These are phyloP conservation scores for Archaeoteleia sp. DNA, from an alignment of 2,888 invertebrate species.

Conservation along the genomic window DNA sequence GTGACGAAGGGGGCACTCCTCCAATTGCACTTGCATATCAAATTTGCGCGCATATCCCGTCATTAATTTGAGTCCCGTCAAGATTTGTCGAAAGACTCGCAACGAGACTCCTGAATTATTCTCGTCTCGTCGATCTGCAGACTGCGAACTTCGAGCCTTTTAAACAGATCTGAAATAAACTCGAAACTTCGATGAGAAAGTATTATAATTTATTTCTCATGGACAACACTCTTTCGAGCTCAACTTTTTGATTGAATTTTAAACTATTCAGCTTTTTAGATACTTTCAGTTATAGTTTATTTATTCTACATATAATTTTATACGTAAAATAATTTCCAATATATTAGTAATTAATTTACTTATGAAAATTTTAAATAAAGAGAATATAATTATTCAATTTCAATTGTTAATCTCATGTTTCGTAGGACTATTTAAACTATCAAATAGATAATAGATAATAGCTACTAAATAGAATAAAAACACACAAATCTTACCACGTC, in stretches of 20 bases:
- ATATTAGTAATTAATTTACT: slow-evolving; percentile 17
- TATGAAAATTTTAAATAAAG: no score
- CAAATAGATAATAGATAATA: no score
- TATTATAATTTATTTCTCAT: slow-evolving; percentile 42
- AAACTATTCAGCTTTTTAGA: slow-evolving; percentile 33
- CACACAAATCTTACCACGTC: no score
- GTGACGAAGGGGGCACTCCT: slow-evolving; percentile 20
- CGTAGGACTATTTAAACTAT: no score
- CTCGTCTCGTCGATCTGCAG: slow-evolving; percentile 37
- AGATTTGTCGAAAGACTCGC: slow-evolving; percentile 31
- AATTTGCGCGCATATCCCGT: slow-evolving; percentile 41
- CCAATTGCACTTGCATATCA: slow-evolving; percentile 45
- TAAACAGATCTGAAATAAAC: slow-evolving; percentile 42
- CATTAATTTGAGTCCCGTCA: slow-evolving; percentile 44
- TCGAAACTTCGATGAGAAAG: slow-evolving; percentile 42
- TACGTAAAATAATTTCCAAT: slow-evolving; percentile 12
- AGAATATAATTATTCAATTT: no score
- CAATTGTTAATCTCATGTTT: no score
- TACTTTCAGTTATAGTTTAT: slow-evolving; percentile 22
- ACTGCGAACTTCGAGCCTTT: slow-evolving; percentile 40
- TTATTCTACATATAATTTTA: slow-evolving; percentile 29
- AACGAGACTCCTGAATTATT: slow-evolving; percentile 40
- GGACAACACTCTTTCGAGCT: slow-evolving; percentile 33
- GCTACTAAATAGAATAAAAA: no score
- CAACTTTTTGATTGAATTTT: slow-evolving; percentile 43